Base-by-base conservation (phyloP, 1,140 invertebrate species). In the Marisa cornuarietis region DNA sequence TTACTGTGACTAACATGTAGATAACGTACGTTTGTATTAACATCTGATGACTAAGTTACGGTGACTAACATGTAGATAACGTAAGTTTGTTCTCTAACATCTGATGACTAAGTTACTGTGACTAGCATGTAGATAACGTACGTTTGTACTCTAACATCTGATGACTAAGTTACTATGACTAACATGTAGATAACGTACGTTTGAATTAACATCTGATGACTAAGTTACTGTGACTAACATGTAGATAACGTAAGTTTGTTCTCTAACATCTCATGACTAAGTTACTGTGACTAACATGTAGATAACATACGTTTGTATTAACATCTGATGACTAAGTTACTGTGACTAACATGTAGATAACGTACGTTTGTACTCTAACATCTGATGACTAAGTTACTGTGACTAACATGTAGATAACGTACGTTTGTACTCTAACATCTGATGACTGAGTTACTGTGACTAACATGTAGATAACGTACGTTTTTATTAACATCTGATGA, bases 241-340 rank as follows among this genome's bases (percentile, higher is more conserved):
- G 66, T 66, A 5, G 83, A 86, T 71, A 79, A 79, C 52, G 85
- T 86, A 73, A 68, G 81, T 52, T 49, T 58, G n/a, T 22, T 6
- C 3, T 42, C 3, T 42, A 42, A 6, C 31, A 42, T 2, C 31
- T 6, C 3, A 4, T 42, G 6, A 42, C 31, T 0, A 6, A 42
- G 31, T 1, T 2, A 42, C n/a, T n/a, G 31, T 42, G 31, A 42
- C 31, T 42, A 42, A 42, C 31, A 2, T 13, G 66, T 66, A 5
- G 83, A 86, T 71, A 79, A 79, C 52, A 83, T 86, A 73, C 72
- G 81, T 52, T 49, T 58, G n/a, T 22, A 58, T 2, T 42, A 42
- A 6, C 31, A 42, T 2, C 31, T 6, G 31, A 4, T 42, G 6
- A 42, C 31, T 0, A 6, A 42, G 31, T 1, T 2, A 42, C n/a